These are phyloP conservation scores for Drosophila longiperda DNA, from an alignment of 2,888 invertebrate species.

Conservation along the genomic window DNA sequence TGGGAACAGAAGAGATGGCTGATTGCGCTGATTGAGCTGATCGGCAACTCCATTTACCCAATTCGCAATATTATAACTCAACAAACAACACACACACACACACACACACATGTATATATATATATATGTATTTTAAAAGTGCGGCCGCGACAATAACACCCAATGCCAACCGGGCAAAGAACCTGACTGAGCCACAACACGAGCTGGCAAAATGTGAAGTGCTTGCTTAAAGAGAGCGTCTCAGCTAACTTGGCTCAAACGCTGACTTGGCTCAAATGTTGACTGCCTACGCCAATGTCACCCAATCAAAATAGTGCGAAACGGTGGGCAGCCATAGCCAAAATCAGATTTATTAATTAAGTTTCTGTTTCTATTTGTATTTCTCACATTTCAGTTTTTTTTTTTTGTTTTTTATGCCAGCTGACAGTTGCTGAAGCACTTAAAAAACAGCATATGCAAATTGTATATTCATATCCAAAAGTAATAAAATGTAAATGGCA, in stretches of 20 bases:
- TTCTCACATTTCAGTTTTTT: conserved; percentile 8
- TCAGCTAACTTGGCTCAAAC: not conserved
- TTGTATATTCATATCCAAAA: conserved; percentile 52
- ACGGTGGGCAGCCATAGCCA: conserved; percentile 69
- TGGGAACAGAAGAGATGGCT: conserved; percentile 25
- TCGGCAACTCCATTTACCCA: conserved; percentile 68
- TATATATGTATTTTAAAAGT: conserved; percentile 38
- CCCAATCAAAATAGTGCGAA: conserved; percentile 73
- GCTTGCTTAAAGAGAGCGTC: conserved; percentile 2
- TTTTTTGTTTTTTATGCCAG: not conserved
- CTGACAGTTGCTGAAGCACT: conserved; percentile 28
- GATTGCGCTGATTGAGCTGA: conserved; percentile 26
- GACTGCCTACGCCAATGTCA: conserved; percentile 71
- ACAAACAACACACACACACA: conserved; percentile 3
- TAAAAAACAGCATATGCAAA: conserved; percentile 68
- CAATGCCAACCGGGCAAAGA: conserved; percentile 73
- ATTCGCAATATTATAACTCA: conserved; percentile 32
- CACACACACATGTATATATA: conserved; percentile 1
- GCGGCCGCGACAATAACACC: conserved; percentile 52
- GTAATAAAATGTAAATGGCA: conserved; percentile 67
- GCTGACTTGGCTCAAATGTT: conserved; percentile 1
- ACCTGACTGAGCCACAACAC: conserved; percentile 68
- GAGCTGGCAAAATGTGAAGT: conserved; percentile 11
- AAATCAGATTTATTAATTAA: conserved; percentile 77
- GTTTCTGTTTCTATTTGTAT: conserved; percentile 55